Evolutionary conservation across 2,113 vertebrate genomes (phyloP).

Genomic region (Nerophis lumbriciformis): DNA sequence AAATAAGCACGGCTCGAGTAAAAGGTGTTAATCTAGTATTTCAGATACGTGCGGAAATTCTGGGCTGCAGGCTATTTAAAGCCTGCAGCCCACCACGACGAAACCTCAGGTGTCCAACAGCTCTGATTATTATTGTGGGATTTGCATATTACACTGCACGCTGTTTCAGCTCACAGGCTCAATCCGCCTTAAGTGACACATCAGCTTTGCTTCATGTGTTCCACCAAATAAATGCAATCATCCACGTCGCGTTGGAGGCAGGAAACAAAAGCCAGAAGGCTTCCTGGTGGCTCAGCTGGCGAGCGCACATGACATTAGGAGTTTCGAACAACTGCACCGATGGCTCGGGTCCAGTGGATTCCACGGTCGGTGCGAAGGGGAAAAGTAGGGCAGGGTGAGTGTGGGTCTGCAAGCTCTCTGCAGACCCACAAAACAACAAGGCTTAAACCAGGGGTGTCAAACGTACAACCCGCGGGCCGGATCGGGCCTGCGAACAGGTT

Average conservation of each 20-base stretch:
- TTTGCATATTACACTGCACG: constrained; percentile 2
- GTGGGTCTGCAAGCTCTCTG: constrained; percentile 9
- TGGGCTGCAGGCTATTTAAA: no score
- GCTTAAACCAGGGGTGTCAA: not conserved
- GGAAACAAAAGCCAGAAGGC: constrained; percentile 29
- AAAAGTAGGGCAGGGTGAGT: constrained; percentile 39
- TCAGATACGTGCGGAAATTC: constrained; percentile 28
- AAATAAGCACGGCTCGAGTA: constrained; percentile 6
- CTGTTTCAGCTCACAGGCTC: not conserved
- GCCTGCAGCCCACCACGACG: no score
- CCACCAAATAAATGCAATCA: constrained; percentile 31
- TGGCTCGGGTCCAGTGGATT: constrained; percentile 5
- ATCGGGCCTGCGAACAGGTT: no score
- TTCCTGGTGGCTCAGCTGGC: constrained; percentile 51
- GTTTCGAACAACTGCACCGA: constrained; percentile 25
- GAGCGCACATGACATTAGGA: constrained; percentile 15
- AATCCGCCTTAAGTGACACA: constrained; percentile 2
- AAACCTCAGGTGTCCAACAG: not conserved
- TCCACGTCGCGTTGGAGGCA: constrained; percentile 36
- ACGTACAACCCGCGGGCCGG: no score
- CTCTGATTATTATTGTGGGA: not conserved
- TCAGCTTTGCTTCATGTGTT: constrained; percentile 5
- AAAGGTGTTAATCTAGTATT: constrained; percentile 41
- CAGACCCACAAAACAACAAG: not conserved
- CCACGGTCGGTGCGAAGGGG: constrained; percentile 16